These are phyloP conservation scores for Archaeoteleia sp. DNA, from an alignment of 2,888 invertebrate species.

Conservation along the genomic window DNA sequence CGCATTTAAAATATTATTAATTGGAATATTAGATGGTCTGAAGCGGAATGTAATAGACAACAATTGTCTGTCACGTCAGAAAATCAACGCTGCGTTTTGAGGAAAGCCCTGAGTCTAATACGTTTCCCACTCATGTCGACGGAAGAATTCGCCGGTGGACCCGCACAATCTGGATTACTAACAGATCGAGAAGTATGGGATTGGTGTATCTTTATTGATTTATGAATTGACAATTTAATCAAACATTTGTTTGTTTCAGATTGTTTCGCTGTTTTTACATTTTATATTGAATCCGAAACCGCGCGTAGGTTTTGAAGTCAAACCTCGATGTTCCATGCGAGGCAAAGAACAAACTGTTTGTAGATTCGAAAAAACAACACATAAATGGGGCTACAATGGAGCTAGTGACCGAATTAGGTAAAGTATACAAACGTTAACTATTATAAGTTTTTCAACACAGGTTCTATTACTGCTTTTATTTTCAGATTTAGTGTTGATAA, in stretches of 20 bases:
- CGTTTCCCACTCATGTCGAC: constrained; percentile 90
- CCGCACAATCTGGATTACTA: constrained; percentile 84
- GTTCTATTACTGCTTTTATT: constrained; percentile 24
- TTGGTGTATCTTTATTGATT: background rate
- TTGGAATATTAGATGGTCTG: constrained; percentile 79
- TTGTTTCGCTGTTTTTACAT: constrained; percentile 83
- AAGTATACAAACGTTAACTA: constrained; percentile 9
- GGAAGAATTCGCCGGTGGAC: constrained; percentile 88
- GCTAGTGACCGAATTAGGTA: constrained; percentile 86
- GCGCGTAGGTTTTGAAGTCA: constrained; percentile 81
- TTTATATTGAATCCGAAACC: constrained; percentile 87
- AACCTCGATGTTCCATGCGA: constrained; percentile 85
- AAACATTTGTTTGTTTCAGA: constrained; percentile 63
- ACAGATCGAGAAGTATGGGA: constrained; percentile 80
- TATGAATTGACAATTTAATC: background rate
- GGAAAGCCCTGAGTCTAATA: constrained; percentile 83
- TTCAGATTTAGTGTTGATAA: constrained; percentile 86
- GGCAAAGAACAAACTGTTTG: constrained; percentile 86
- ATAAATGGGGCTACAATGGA: constrained; percentile 90
- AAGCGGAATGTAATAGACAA: constrained; percentile 83
- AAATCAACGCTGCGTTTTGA: constrained; percentile 83
- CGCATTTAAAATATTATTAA: constrained; percentile 8
- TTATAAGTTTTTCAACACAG: background rate
- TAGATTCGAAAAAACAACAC: constrained; percentile 85
- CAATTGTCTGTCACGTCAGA: constrained; percentile 80